phyloP scores from a whole-genome alignment of 2,888 invertebrate species.

The Brachypalpus laphriformis region DNA sequence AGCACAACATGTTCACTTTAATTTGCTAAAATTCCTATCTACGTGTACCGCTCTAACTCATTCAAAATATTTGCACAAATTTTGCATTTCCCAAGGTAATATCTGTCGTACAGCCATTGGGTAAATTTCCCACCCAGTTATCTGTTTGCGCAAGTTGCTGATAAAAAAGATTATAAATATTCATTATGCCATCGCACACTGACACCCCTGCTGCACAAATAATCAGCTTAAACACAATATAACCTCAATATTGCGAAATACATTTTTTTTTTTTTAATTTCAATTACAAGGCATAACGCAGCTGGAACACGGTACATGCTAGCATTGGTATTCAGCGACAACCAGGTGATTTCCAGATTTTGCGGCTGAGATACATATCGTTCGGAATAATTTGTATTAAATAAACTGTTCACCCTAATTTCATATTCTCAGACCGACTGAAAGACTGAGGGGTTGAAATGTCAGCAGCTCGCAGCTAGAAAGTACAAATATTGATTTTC shows the following conservation, averaged over 20 bases:
- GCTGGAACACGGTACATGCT: neutral
- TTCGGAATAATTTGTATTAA: slow-evolving; percentile 28
- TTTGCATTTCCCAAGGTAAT: slow-evolving; percentile 11
- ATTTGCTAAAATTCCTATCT: slow-evolving; percentile 11
- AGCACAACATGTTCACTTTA: neutral
- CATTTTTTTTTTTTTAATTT: slow-evolving; percentile 9
- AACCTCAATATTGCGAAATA: slow-evolving; percentile 23
- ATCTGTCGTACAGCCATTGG: neutral
- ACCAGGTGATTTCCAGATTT: slow-evolving; percentile 31
- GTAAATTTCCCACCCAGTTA: slow-evolving; percentile 9
- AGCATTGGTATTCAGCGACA: too few relatives aligned
- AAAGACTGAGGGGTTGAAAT: neutral
- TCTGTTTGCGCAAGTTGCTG: slow-evolving; percentile 37
- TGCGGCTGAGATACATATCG: slow-evolving; percentile 24
- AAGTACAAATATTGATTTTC: too few relatives aligned
- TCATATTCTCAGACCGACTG: neutral
- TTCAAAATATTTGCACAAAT: slow-evolving; percentile 26
- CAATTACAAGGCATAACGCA: neutral
- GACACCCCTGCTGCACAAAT: slow-evolving; percentile 9
- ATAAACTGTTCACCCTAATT: slow-evolving; percentile 27
- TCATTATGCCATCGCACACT: neutral
- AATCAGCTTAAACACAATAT: slow-evolving; percentile 36
- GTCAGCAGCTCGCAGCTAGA: neutral
- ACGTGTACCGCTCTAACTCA: neutral
- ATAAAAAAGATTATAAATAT: slow-evolving; percentile 44